Evolutionary conservation across 2,797 vertebrate genomes (phyloP).

Genomic region (Microtus californicus): DNA sequence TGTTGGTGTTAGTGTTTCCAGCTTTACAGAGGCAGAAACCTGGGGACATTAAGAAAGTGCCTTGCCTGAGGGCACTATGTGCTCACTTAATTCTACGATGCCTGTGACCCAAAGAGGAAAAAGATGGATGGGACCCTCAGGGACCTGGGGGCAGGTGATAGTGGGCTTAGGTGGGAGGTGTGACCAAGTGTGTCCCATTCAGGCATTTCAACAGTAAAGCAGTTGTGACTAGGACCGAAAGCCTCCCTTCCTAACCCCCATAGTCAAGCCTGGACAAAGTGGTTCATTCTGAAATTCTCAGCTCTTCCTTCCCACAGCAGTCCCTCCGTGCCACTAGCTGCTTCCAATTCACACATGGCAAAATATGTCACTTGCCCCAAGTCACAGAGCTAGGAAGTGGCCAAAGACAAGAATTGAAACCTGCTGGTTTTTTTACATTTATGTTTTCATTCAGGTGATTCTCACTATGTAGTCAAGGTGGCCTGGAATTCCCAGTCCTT

Average conservation of each 20-base stretch:
- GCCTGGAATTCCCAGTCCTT: neutral
- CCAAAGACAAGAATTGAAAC: neutral
- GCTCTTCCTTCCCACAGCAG: neutral
- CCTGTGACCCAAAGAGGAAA: neutral
- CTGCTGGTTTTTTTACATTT: neutral
- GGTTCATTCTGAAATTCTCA: neutral
- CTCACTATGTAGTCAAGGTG: neutral
- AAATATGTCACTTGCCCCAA: neutral
- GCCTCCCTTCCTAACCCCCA: neutral
- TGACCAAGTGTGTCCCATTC: neutral
- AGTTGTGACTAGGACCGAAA: neutral
- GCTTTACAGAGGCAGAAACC: constrained; percentile 29
- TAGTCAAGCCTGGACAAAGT: neutral
- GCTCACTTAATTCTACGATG: neutral
- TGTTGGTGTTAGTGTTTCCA: neutral
- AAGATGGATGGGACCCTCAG: neutral
- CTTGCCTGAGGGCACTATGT: neutral
- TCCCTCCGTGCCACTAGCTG: neutral
- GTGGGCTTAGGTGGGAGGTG: neutral
- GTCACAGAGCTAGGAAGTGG: neutral
- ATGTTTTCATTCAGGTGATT: neutral
- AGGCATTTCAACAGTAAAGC: neutral
- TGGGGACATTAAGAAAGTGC: neutral
- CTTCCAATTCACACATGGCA: neutral
- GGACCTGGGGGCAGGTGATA: neutral